Percentiles rank a stretch among this genome's conserved stretches.
These are phyloP conservation scores for Zosterops hypoxanthus DNA, from an alignment of 2,113 vertebrate genomes.

Conservation along the genomic window DNA sequence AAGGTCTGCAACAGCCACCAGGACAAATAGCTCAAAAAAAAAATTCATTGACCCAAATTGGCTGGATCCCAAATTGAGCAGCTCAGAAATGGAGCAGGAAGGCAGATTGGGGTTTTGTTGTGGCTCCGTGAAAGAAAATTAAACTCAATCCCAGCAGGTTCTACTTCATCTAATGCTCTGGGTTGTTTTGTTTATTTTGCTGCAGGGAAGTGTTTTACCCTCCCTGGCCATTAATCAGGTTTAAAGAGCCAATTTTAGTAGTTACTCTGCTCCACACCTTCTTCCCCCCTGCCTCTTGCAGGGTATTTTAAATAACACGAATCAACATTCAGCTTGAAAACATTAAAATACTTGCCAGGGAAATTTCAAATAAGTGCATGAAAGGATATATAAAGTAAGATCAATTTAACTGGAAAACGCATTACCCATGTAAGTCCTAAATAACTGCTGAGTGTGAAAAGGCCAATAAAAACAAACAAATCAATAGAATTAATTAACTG, in stretches of 20 bases:
- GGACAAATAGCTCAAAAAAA: background rate
- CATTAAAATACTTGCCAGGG: conserved; percentile 1
- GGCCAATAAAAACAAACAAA: conserved; percentile 51
- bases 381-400: conserved; percentile 7
- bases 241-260: conserved; percentile 52
- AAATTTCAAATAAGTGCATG: conserved; percentile 18
- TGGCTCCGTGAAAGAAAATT: conserved; percentile 30
- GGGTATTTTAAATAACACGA: conserved; percentile 20
- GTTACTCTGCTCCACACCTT: conserved; percentile 18
- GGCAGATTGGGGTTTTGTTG: conserved; percentile 32
- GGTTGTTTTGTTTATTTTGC: conserved; percentile 25
- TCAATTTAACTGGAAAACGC: conserved; percentile 49
- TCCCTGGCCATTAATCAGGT: conserved; percentile 40
- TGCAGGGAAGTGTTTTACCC: conserved; percentile 27
- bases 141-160: conserved; percentile 31
- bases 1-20: background rate
- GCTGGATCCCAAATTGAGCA: conserved; percentile 22
- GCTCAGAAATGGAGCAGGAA: conserved; percentile 1
- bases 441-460: conserved; percentile 53
- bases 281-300: background rate
- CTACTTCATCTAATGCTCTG: background rate
- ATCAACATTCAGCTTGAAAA: conserved; percentile 33
- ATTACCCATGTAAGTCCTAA: conserved; percentile 41
- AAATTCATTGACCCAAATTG: conserved; percentile 11
- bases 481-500: conserved; percentile 60